These are phyloP conservation scores for Ovibos moschatus DNA, from an alignment of 2,113 vertebrate species.

Conservation along the genomic window DNA sequence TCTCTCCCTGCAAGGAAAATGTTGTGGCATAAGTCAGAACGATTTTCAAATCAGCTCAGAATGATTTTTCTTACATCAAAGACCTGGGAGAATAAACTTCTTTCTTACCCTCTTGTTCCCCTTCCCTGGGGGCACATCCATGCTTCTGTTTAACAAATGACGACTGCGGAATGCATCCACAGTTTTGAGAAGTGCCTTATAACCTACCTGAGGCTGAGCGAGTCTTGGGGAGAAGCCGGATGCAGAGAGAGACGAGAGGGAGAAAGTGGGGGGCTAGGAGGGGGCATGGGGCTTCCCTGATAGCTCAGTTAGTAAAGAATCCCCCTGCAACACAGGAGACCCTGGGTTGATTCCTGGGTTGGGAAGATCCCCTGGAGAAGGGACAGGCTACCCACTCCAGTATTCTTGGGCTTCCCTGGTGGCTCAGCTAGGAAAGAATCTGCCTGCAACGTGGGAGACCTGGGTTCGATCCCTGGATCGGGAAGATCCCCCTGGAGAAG, in stretches of 20 bases:
- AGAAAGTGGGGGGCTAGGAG: background rate
- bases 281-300: background rate
- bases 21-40: background rate
- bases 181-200: background rate
- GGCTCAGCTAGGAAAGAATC: background rate
- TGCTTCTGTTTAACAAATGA: slow-evolving; percentile 10
- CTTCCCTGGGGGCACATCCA: background rate
- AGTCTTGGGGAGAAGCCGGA: background rate
- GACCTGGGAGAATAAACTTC: background rate
- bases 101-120: background rate
- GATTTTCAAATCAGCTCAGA: slow-evolving; percentile 38
- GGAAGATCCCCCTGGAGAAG: background rate
- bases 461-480: accelerated
- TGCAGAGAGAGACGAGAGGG: background rate
- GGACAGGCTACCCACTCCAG: background rate
- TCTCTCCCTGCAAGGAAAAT: slow-evolving; percentile 32
- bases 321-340: background rate
- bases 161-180: background rate
- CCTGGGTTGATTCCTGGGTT: background rate
- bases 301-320: background rate
- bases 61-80: slow-evolving; percentile 50
- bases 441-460: accelerated
- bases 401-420: background rate
- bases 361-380: background rate
- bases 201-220: background rate